Evolutionary conservation across 2,888 invertebrate genomes (phyloP), one percentile per base, ranked within the genome.

Genomic region (Lagria hirta): DNA sequence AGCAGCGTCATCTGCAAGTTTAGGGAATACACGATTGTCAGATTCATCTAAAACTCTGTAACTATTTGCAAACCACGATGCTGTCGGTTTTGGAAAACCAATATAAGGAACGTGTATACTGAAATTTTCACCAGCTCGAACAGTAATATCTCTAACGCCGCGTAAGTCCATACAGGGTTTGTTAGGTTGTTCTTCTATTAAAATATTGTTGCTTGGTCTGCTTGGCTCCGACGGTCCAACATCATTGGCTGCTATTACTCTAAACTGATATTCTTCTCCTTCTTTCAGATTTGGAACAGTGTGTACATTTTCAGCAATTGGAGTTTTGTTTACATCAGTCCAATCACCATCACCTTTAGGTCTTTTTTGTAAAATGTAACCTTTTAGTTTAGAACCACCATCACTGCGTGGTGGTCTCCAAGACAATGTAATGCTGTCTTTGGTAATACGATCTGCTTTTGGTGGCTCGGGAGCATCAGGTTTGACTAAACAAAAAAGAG

Each of bases 121-220:
- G 64, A 99, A 90, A 43, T 91, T 88, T 65, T 96, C 91, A 49
- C 98, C 96, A 37, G 91, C 96, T 64, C 88, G 88, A 11, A 96
- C 94, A 15, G 86, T 86, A 56, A 97, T 81, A 70, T 99, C 96
- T 66, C 87, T 84, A 35, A 99, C 86, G 36, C 88, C 91, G 26
- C 91, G 86, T 52, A 96, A 80, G 67, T 99, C 96, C 82, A 99
- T 89, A 66, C 88, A 84, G 13, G 99, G 99, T 68, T 96, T 95
- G 73, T 96, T 96, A 2, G 94, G 87, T 67, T 93, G 92, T 73
- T 93, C 93, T 64, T 90, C 90, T 58, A 93, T 86, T 13, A 82
- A 75, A 54, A 92, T 86, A 27, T 83, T 83, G 42, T 79, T 79
- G 21, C 88, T 90, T 1, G 90, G 85, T 61, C 88, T 95, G 36